These are phyloP conservation scores for Frieseomelitta varia DNA, from an alignment of 1,140 invertebrate species.

Conservation along the genomic window DNA sequence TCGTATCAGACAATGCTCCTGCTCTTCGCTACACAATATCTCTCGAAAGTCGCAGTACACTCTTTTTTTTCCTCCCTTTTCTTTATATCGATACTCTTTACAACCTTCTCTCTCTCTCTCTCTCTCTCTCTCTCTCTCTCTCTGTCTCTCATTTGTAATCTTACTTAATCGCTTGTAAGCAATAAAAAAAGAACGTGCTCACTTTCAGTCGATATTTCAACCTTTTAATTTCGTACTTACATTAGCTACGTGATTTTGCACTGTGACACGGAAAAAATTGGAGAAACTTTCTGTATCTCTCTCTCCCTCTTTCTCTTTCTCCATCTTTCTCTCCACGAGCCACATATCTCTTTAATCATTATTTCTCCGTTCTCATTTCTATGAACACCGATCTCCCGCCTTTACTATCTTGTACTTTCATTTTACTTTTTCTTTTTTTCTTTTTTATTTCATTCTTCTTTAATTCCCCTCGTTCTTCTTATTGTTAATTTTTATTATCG, in stretches of 20 bases:
- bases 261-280: conserved; percentile 3
- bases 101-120: too few species aligned
- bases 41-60: conserved; percentile 14
- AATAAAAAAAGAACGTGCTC: conserved; percentile 53
- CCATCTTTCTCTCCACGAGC: not conserved
- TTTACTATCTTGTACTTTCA: conserved; percentile 23
- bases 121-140: too few species aligned
- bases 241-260: conserved; percentile 9
- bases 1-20: conserved; percentile 17
- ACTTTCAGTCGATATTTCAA: conserved; percentile 32
- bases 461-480: not conserved
- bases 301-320: not conserved
- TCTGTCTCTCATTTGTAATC: not conserved
- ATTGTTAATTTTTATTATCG: not conserved
- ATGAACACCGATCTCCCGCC: not conserved
- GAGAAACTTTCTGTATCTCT: not conserved
- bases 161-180: conserved; percentile 46
- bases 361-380: not conserved
- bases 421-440: not conserved
- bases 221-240: not conserved
- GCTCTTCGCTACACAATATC: conserved; percentile 23
- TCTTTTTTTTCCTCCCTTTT: not conserved
- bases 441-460: not conserved
- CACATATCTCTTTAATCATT: not conserved
- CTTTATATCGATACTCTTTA: not conserved